These are phyloP conservation scores for Tipula vernalis DNA, from an alignment of 2,888 invertebrate genomes.

Conservation along the genomic window DNA sequence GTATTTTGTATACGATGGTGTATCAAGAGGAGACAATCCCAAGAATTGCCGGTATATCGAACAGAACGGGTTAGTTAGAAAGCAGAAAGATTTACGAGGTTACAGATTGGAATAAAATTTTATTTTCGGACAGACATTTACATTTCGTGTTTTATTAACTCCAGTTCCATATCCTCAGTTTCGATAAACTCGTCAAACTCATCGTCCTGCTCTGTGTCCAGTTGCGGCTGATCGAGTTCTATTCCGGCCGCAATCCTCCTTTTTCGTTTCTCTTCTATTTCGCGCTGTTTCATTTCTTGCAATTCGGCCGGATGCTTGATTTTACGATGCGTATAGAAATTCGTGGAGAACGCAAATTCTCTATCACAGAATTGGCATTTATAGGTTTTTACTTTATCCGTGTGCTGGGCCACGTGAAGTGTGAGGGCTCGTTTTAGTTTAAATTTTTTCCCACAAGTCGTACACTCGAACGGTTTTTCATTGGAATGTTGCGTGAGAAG, in stretches of 20 bases:
- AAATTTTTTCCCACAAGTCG: conserved; percentile 14
- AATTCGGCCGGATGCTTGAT: conserved; percentile 16
- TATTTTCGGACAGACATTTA: not conserved
- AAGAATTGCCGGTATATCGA: conserved; percentile 47
- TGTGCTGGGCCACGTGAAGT: conserved; percentile 15
- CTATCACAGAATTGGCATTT: conserved; percentile 16
- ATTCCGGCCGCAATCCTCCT: not conserved
- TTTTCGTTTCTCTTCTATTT: conserved; percentile 8
- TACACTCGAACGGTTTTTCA: conserved; percentile 13
- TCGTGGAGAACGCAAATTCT: conserved; percentile 16
- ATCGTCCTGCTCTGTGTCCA: not conserved
- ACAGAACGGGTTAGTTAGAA: not conserved
- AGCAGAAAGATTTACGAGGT: not conserved
- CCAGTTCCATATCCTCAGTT: not conserved
- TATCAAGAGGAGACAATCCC: conserved; percentile 40
- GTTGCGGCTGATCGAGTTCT: not conserved
- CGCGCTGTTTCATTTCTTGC: conserved; percentile 10
- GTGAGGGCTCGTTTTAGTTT: conserved; percentile 17
- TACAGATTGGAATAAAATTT: not conserved
- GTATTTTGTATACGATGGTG: conserved; percentile 47
- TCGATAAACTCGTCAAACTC: not conserved
- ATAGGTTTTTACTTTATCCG: not conserved
- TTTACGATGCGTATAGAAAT: conserved; percentile 18
- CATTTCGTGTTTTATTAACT: not conserved
- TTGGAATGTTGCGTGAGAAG: conserved; percentile 14